phyloP scores from a whole-genome alignment of 2,888 invertebrate species.

The Nephrotoma flavescens region DNA sequence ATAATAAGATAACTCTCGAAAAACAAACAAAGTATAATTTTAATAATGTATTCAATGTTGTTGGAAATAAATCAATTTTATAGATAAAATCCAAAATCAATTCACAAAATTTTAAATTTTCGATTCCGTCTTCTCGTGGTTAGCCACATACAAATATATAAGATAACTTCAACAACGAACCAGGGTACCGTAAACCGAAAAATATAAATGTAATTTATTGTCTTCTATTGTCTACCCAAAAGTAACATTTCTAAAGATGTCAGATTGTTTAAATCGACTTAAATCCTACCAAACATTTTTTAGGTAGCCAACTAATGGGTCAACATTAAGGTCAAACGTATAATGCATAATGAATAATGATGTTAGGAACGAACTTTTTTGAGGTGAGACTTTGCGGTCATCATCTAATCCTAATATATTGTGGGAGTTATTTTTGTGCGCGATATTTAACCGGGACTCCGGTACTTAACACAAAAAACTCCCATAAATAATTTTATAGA shows the following conservation, averaged over 20 bases:
- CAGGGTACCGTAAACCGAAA: neutral
- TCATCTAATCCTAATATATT: neutral
- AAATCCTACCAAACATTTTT: neutral
- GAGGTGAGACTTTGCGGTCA: too few species aligned
- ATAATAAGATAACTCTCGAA: neutral
- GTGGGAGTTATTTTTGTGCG: neutral
- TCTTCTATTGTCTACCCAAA: neutral
- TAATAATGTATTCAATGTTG: neutral
- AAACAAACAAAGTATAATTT: neutral
- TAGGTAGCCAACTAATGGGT: neutral
- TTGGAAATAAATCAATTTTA: neutral
- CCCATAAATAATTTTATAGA: neutral
- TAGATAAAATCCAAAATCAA: neutral
- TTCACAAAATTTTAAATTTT: neutral
- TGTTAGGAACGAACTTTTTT: neutral
- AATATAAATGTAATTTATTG: neutral
- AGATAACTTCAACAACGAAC: neutral
- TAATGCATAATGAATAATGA: neutral
- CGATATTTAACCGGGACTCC: neutral
- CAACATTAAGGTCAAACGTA: neutral
- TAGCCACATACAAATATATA: neutral
- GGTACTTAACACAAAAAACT: neutral
- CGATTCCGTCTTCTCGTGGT: neutral
- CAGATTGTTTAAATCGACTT: neutral
- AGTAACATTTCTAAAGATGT: neutral